phyloP scores from a whole-genome alignment of 2,888 invertebrate genomes.

The Drosophila atroscutellata region DNA sequence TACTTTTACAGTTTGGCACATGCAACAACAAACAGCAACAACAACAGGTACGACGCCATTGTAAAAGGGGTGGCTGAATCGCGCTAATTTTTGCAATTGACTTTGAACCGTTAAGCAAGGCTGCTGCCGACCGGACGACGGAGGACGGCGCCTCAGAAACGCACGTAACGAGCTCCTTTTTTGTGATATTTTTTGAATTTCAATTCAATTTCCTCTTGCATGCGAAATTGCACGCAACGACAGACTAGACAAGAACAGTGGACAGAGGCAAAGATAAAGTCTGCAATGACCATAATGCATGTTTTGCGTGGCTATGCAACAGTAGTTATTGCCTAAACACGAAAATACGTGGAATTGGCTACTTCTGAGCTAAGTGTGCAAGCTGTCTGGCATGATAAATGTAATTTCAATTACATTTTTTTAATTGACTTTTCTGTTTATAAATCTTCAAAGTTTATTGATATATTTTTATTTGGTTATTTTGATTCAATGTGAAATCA shows the following conservation, averaged over 20 bases:
- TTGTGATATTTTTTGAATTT: conserved; percentile 75
- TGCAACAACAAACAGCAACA: conserved; percentile 36
- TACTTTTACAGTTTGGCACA: conserved; percentile 76
- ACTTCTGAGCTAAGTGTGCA: no score
- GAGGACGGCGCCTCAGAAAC: conserved; percentile 61
- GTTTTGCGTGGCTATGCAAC: conserved; percentile 32
- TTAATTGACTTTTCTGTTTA: not conserved
- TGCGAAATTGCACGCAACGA: conserved; percentile 59
- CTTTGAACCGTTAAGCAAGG: conserved; percentile 42
- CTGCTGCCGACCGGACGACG: conserved; percentile 15
- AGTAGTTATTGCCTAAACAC: conserved; percentile 34
- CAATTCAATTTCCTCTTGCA: conserved; percentile 82
- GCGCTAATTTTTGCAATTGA: conserved; percentile 74
- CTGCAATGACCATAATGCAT: conserved; percentile 54
- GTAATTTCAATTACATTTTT: not conserved
- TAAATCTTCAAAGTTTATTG: not conserved
- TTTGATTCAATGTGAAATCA: not conserved
- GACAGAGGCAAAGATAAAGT: conserved; percentile 14
- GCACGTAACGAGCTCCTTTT: conserved; percentile 83
- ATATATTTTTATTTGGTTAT: not conserved
- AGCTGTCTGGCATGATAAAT: not conserved
- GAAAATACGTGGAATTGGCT: not conserved
- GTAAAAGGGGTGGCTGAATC: conserved; percentile 58
- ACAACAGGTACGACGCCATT: conserved; percentile 13
- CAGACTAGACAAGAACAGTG: conserved; percentile 35